phyloP scores from a whole-genome alignment of 2,113 vertebrate species.

The Cromileptes altivelis region DNA sequence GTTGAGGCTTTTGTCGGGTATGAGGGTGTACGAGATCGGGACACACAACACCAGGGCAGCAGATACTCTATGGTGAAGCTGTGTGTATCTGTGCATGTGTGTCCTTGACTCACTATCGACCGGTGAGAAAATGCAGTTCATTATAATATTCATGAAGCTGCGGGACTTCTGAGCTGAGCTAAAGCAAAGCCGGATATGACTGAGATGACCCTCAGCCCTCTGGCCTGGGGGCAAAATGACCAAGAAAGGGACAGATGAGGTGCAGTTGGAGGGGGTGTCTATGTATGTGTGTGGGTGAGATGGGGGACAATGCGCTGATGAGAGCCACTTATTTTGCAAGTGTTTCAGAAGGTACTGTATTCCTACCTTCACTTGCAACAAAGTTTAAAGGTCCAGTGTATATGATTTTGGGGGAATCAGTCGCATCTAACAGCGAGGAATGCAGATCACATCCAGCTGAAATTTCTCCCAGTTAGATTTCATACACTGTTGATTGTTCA shows the following conservation, averaged over 20 bases:
- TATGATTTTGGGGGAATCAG: no score
- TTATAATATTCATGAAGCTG: slow-evolving; percentile 75
- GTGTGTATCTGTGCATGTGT: slow-evolving; percentile 7
- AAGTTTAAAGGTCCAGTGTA: no score
- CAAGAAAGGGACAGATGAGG: slow-evolving; percentile 34
- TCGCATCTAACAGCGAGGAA: no score
- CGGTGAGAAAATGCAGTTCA: slow-evolving; percentile 32
- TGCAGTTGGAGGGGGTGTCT: neutral
- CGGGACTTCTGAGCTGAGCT: slow-evolving; percentile 43
- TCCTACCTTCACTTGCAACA: no score
- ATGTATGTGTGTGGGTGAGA: neutral
- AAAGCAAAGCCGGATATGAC: slow-evolving; percentile 49
- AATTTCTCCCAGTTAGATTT: no score
- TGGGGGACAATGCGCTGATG: neutral
- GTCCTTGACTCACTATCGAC: slow-evolving; percentile 47
- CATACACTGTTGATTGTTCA: no score
- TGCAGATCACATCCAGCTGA: no score
- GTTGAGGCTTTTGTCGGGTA: slow-evolving; percentile 12
- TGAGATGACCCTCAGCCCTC: slow-evolving; percentile 48
- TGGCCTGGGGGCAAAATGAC: slow-evolving; percentile 34
- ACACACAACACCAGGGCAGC: neutral
- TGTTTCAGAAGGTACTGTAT: no score
- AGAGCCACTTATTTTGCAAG: neutral
- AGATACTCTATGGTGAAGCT: neutral
- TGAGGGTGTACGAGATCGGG: neutral